Evolutionary conservation across 2,888 invertebrate species (phyloP).

Genomic region (Limnephilus lunatus): DNA sequence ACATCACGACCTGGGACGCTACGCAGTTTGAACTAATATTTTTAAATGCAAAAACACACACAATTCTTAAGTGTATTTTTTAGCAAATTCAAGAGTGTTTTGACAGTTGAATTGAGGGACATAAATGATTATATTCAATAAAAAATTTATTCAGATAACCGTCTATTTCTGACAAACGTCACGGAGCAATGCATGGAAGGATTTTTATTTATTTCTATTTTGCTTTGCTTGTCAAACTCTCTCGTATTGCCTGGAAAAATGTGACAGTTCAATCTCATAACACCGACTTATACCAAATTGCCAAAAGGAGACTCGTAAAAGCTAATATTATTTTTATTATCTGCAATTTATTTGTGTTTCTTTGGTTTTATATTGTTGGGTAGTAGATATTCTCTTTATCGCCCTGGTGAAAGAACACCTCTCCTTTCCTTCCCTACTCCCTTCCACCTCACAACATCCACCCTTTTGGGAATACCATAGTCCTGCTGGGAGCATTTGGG

Average conservation of each 20-base stretch:
- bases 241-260: neutral
- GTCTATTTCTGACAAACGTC: neutral
- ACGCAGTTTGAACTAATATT: too few species aligned
- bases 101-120: neutral
- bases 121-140: constrained; percentile 20
- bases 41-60: too few species aligned
- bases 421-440: too few species aligned
- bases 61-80: too few species aligned
- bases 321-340: neutral
- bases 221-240: neutral
- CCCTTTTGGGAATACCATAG: too few species aligned
- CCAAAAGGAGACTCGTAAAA: neutral
- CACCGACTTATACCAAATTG: neutral
- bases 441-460: too few species aligned
- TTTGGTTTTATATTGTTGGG: neutral
- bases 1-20: too few species aligned
- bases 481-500: too few species aligned
- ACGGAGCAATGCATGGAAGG: neutral
- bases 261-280: constrained; percentile 2
- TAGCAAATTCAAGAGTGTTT: neutral
- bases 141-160: neutral
- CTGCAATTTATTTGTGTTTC: neutral
- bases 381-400: too few species aligned
- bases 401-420: too few species aligned
- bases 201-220: constrained; percentile 3